phyloP scores from a whole-genome alignment of 2,113 vertebrate genomes.

The Vanacampus margaritifer region DNA sequence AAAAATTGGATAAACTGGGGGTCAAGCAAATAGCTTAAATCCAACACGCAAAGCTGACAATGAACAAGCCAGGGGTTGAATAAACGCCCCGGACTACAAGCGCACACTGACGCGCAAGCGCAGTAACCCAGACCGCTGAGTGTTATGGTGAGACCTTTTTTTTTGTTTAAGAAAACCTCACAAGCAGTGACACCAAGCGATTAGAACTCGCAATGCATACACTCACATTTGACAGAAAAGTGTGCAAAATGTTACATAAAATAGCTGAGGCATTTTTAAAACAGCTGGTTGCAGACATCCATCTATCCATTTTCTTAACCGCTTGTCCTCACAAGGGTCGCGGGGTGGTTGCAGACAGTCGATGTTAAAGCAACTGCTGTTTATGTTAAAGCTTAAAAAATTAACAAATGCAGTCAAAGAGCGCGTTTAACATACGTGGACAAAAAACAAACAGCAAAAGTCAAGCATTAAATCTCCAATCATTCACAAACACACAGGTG shows the following conservation, averaged over 20 bases:
- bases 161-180: not conserved
- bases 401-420: not conserved
- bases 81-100: not conserved
- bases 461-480: not conserved
- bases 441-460: not conserved
- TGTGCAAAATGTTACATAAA: not conserved
- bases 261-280: not conserved
- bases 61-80: not conserved
- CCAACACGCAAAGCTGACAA: not conserved
- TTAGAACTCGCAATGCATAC: constrained; percentile 4
- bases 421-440: not conserved
- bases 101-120: not conserved
- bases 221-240: not conserved
- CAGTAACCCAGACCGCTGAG: not conserved
- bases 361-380: not conserved
- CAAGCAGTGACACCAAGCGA: constrained; percentile 53
- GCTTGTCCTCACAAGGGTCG: no score
- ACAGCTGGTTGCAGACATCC: no score
- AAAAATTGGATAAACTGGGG: not conserved
- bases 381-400: not conserved
- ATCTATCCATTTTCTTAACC: no score
- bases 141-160: not conserved
- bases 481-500: not conserved
- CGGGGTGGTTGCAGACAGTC: no score
- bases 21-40: not conserved